phyloP scores from a whole-genome alignment of 2,113 vertebrate genomes.

The Phalacrocorax pelagicus region DNA sequence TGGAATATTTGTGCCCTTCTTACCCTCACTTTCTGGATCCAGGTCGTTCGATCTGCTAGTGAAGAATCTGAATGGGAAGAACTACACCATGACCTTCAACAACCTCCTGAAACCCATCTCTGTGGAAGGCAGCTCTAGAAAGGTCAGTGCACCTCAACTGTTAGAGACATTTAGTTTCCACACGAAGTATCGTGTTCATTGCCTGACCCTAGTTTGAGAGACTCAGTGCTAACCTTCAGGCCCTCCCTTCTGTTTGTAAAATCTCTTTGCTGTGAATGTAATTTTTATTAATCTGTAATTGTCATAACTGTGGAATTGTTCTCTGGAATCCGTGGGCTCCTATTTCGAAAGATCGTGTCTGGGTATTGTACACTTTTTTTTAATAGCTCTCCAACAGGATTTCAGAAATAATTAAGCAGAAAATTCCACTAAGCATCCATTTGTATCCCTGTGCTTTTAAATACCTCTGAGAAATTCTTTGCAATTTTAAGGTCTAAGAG shows the following conservation, averaged over 20 bases:
- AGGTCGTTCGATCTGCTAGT: constrained; percentile 93
- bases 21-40: neutral
- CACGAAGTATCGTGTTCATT: fast-evolving
- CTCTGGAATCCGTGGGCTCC: neutral
- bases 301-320: neutral
- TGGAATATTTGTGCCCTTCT: neutral
- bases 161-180: neutral
- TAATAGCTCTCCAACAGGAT: neutral
- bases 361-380: neutral
- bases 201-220: neutral
- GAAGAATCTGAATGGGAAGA: constrained; percentile 91
- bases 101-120: constrained; percentile 89
- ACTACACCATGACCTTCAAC: constrained; percentile 91
- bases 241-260: neutral
- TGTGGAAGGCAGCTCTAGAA: constrained; percentile 87
- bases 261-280: neutral
- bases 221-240: neutral
- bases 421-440: neutral
- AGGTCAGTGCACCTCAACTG: constrained; percentile 73
- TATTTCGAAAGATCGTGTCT: neutral
- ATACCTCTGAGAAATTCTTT: neutral
- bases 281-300: neutral
- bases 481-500: neutral
- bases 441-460: neutral
- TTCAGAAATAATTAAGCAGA: neutral